Conservation (phyloP, 2,888 invertebrate species). For the Lobophora halterata region DNA sequence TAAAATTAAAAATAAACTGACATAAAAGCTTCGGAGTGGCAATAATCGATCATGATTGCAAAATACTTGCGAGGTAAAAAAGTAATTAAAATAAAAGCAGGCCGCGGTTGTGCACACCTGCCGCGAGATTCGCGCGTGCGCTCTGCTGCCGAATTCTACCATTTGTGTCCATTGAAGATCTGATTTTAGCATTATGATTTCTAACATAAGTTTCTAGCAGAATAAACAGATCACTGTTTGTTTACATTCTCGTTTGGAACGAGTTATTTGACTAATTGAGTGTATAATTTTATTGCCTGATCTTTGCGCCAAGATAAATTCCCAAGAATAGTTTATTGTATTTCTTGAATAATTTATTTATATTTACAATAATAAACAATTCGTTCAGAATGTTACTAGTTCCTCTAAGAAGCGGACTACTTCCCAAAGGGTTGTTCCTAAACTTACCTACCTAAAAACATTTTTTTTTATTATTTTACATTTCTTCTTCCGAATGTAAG, state of each 20-base stretch:
- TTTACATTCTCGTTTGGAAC: conserved; percentile 10
- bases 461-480: no score
- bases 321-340: conserved; percentile 13
- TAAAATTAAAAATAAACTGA: conserved; percentile 12
- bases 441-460: no score
- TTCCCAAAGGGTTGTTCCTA: no score
- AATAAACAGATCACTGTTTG: conserved; percentile 15
- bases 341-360: no score
- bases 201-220: conserved; percentile 27
- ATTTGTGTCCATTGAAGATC: conserved; percentile 34
- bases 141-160: conserved; percentile 54
- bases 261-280: conserved; percentile 27
- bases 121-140: conserved; percentile 33
- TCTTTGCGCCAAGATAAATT: conserved; percentile 18
- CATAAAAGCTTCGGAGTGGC: conserved; percentile 9
- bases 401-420: no score
- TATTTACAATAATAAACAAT: no score
- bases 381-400: no score
- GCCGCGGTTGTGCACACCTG: conserved; percentile 39
- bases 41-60: conserved; percentile 20
- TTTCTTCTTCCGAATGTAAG: no score
- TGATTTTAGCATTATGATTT: conserved; percentile 39
- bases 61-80: conserved; percentile 2
- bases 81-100: conserved; percentile 31
- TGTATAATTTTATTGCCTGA: conserved; percentile 25